Conservation (phyloP, 2,888 invertebrate genomes). For the Clitarchus hookeri region DNA sequence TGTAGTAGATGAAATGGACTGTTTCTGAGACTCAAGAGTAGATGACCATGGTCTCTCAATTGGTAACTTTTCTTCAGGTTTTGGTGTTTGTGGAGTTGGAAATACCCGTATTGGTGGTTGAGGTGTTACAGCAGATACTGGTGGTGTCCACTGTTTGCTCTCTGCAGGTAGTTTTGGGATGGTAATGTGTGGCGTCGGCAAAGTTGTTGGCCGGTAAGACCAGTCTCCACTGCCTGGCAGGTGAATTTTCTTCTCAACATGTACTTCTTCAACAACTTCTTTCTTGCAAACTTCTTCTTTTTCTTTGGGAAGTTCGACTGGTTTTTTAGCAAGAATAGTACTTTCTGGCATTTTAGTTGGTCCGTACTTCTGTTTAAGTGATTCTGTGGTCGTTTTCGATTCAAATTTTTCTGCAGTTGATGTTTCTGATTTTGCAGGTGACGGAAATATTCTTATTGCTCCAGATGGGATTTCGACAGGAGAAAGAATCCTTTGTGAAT, state of each 20-base stretch:
- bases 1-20: slow-evolving; percentile 28
- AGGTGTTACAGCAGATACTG: slow-evolving; percentile 50
- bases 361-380: slow-evolving; percentile 30
- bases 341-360: slow-evolving; percentile 31
- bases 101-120: slow-evolving; percentile 46
- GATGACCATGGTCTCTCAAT: slow-evolving; percentile 53
- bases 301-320: slow-evolving; percentile 31
- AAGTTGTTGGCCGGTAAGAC: slow-evolving; percentile 44
- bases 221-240: slow-evolving; percentile 36
- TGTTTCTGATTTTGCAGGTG: slow-evolving; percentile 28
- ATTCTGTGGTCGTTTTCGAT: not conserved
- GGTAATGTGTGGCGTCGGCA: slow-evolving; percentile 50
- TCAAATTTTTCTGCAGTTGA: slow-evolving; percentile 23
- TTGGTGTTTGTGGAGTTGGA: slow-evolving; percentile 43
- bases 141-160: slow-evolving; percentile 11
- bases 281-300: slow-evolving; percentile 40
- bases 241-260: slow-evolving; percentile 34
- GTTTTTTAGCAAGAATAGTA: not conserved
- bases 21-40: slow-evolving; percentile 27
- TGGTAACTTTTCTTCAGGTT: slow-evolving; percentile 51
- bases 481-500: slow-evolving; percentile 59
- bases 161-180: slow-evolving; percentile 36
- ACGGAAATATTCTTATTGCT: slow-evolving; percentile 60
- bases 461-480: slow-evolving; percentile 62
- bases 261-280: slow-evolving; percentile 37